Evolutionary conservation across 2,888 invertebrate genomes (phyloP).

Genomic region (Agrilus cyanescens): DNA sequence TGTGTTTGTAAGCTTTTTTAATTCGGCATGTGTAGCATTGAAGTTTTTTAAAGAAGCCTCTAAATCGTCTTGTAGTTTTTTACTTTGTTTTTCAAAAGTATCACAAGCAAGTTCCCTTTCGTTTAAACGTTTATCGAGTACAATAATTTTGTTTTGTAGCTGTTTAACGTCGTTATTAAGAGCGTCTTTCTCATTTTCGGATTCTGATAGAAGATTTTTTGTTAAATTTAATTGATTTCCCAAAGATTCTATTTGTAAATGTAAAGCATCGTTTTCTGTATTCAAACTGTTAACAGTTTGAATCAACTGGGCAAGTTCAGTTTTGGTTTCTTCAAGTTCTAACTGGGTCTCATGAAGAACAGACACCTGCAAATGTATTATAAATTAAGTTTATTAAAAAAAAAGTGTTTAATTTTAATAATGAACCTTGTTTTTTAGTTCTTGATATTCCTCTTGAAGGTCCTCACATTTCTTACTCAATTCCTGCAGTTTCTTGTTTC

Average conservation of each 20-base stretch:
- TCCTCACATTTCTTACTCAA: constrained; percentile 6
- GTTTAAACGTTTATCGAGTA: background rate
- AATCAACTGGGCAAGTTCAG: constrained; percentile 3
- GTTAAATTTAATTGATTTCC: background rate
- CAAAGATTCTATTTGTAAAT: background rate
- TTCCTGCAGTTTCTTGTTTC: constrained; percentile 6
- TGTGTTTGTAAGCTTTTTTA: constrained; percentile 8
- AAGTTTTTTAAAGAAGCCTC: constrained; percentile 8
- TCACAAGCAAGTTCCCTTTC: constrained; percentile 4
- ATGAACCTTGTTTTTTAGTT: constrained; percentile 9
- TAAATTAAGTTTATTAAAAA: background rate
- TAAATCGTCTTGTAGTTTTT: constrained; percentile 8
- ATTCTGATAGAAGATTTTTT: background rate
- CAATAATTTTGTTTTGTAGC: background rate
- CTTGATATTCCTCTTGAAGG: constrained; percentile 9
- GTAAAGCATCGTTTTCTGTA: background rate
- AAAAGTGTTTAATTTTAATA: background rate
- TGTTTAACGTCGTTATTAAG: background rate
- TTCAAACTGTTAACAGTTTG: background rate
- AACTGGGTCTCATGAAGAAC: constrained; percentile 3
- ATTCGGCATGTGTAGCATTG: constrained; percentile 7
- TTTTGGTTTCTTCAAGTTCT: background rate
- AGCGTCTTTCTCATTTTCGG: constrained; percentile 1
- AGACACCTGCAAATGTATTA: constrained; percentile 3
- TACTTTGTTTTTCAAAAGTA: constrained; percentile 6